Evolutionary conservation across 2,888 invertebrate species (phyloP).

Genomic region (Lepidochrysops patricia): DNA sequence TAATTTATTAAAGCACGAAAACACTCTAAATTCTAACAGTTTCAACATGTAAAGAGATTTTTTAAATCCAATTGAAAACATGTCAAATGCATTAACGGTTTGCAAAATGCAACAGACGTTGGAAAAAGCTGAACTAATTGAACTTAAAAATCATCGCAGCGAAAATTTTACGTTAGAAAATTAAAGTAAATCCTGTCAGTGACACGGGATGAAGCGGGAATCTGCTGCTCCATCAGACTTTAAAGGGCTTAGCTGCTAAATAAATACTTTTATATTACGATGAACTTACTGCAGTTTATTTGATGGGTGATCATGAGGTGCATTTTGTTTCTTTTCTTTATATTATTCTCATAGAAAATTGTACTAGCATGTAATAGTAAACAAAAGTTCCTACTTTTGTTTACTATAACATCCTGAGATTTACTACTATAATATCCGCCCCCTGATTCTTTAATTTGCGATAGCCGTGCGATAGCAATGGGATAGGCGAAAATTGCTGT

Average conservation of each 20-base stretch:
- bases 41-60: background rate
- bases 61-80: background rate
- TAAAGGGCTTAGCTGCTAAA: conserved; percentile 34
- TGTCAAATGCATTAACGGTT: background rate
- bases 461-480: too few species aligned
- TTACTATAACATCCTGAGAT: too few species aligned
- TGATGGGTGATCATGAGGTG: background rate
- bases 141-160: conserved; percentile 19
- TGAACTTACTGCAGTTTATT: background rate
- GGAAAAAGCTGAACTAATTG: background rate
- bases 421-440: too few species aligned
- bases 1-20: too few species aligned
- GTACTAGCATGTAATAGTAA: too few species aligned
- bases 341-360: too few species aligned
- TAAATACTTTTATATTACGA: conserved; percentile 21
- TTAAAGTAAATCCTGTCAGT: conserved; percentile 27
- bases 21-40: too few species aligned
- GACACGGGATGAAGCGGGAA: conserved; percentile 25
- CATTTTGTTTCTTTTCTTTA: background rate
- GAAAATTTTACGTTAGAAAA: conserved; percentile 24
- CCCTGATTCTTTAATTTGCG: too few species aligned
- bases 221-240: conserved; percentile 35
- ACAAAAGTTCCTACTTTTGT: too few species aligned
- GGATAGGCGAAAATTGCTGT: too few species aligned
- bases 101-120: background rate